A percentile compares a stretch with the other conserved stretches of the same genome.
Conservation (phyloP, 1,140 invertebrate species). For the Stegodyphus mimosarum region DNA sequence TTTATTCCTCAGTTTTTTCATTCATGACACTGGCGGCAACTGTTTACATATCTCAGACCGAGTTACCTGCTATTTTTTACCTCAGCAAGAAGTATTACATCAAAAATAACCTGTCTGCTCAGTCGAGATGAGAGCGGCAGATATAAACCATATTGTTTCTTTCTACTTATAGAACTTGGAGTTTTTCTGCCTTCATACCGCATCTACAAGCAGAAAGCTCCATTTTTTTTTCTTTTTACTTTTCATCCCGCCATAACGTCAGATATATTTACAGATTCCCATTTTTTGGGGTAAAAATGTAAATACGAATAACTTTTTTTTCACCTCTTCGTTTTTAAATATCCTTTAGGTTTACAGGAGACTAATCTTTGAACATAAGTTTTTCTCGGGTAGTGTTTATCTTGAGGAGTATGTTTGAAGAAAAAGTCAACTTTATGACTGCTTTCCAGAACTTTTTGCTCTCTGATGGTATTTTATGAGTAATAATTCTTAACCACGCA, state of each 20-base stretch:
- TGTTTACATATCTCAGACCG: constrained; percentile 49
- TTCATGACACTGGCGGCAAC: constrained; percentile 26
- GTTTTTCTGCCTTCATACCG: neutral
- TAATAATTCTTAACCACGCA: neutral
- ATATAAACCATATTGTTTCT: constrained; percentile 54
- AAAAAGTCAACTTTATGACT: constrained; percentile 31
- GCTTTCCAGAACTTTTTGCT: constrained; percentile 9
- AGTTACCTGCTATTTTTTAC: constrained; percentile 43
- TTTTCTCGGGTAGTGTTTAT: constrained; percentile 28
- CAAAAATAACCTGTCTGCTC: constrained; percentile 46
- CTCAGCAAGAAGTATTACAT: constrained; percentile 23
- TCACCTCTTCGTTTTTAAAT: constrained; percentile 9
- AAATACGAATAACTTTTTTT: constrained; percentile 38
- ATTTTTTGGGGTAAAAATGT: constrained; percentile 36
- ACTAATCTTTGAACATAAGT: constrained; percentile 38
- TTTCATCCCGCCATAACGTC: neutral
- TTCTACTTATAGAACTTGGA: constrained; percentile 22
- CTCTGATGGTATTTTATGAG: neutral
- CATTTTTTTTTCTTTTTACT: neutral
- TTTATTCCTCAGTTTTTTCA: neutral
- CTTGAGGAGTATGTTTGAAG: constrained; percentile 44
- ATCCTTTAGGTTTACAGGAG: constrained; percentile 32
- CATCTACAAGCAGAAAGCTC: neutral
- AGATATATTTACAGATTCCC: constrained; percentile 44
- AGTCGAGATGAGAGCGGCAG: constrained; percentile 33